A percentile compares a stretch with the other conserved stretches of the same genome.
These are phyloP conservation scores for Psylliodes chrysocephalus DNA, from an alignment of 2,888 invertebrate species.

Conservation along the genomic window DNA sequence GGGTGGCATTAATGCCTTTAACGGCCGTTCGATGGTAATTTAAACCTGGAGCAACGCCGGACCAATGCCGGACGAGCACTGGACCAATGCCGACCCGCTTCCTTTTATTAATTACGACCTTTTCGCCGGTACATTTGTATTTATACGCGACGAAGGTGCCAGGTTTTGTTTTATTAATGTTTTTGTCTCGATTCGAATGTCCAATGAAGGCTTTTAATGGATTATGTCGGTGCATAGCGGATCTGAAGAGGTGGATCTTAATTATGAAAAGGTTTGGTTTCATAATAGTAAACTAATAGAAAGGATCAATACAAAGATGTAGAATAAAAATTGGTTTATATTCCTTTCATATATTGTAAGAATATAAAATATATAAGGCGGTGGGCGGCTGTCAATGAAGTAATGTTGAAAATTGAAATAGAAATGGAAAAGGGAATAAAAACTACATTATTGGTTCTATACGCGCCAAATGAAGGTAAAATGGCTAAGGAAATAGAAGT, in stretches of 20 bases:
- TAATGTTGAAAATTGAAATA: too few relatives aligned
- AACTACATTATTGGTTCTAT: too few relatives aligned
- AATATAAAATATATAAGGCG: too few relatives aligned
- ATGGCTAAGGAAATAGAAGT: too few relatives aligned
- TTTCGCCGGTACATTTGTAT: slow-evolving; percentile 33
- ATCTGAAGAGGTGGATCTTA: not conserved
- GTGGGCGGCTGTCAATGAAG: too few relatives aligned
- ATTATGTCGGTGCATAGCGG: not conserved
- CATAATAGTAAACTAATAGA: too few relatives aligned
- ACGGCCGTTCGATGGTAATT: slow-evolving; percentile 48
- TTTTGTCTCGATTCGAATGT: not conserved
- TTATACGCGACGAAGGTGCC: slow-evolving; percentile 36
- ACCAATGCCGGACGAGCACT: slow-evolving; percentile 46
- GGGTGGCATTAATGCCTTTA: slow-evolving; percentile 48
- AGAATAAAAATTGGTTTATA: too few relatives aligned
- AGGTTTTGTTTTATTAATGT: slow-evolving; percentile 43
- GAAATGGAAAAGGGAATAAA: too few relatives aligned
- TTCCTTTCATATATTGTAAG: too few relatives aligned
- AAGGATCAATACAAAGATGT: too few relatives aligned
- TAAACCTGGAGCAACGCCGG: slow-evolving; percentile 47
- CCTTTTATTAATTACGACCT: slow-evolving; percentile 47
- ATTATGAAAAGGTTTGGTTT: not conserved
- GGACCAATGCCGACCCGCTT: slow-evolving; percentile 43
- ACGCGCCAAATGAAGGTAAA: too few relatives aligned
- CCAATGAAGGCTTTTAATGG: slow-evolving; percentile 4